phyloP scores from a whole-genome alignment of 2,888 invertebrate species.

The Calliopum simillimum region DNA sequence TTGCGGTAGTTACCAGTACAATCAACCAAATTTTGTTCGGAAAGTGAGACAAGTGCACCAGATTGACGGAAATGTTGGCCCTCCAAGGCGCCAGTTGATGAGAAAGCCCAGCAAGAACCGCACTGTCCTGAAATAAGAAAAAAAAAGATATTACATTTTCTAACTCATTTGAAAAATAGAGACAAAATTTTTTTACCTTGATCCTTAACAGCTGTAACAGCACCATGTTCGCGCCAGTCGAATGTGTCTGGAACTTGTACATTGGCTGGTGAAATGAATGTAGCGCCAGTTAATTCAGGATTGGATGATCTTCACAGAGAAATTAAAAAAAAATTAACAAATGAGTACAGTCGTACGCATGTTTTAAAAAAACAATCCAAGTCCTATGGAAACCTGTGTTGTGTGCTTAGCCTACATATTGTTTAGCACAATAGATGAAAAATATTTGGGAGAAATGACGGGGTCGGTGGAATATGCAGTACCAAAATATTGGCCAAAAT shows the following conservation, averaged over 20 bases:
- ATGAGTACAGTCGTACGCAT: too few relatives aligned
- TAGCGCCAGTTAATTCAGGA: slow-evolving; percentile 52
- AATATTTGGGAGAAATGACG: too few relatives aligned
- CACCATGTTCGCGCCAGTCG: slow-evolving; percentile 88
- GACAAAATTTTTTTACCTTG: slow-evolving; percentile 73
- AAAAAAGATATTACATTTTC: background rate
- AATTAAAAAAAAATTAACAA: slow-evolving; percentile 28
- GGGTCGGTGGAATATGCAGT: too few relatives aligned
- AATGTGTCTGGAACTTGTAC: slow-evolving; percentile 75
- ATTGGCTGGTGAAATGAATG: too few relatives aligned
- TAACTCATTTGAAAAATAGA: background rate
- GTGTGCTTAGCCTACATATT: too few relatives aligned
- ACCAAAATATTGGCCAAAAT: too few relatives aligned
- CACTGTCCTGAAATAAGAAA: slow-evolving; percentile 71
- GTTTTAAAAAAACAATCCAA: background rate
- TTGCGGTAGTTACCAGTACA: slow-evolving; percentile 87
- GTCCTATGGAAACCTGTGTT: too few relatives aligned
- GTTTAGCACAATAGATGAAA: too few relatives aligned
- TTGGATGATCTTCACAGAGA: slow-evolving; percentile 38
- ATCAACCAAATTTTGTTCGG: too few relatives aligned
- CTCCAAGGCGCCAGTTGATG: too few relatives aligned
- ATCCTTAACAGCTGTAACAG: slow-evolving; percentile 89
- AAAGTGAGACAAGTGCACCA: too few relatives aligned
- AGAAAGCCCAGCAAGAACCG: slow-evolving; percentile 95
- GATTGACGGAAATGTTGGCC: too few relatives aligned